Evolutionary conservation across 1,140 invertebrate genomes (phyloP), one percentile per base, ranked within the genome.

Genomic region (Scaptomyza graminum): DNA sequence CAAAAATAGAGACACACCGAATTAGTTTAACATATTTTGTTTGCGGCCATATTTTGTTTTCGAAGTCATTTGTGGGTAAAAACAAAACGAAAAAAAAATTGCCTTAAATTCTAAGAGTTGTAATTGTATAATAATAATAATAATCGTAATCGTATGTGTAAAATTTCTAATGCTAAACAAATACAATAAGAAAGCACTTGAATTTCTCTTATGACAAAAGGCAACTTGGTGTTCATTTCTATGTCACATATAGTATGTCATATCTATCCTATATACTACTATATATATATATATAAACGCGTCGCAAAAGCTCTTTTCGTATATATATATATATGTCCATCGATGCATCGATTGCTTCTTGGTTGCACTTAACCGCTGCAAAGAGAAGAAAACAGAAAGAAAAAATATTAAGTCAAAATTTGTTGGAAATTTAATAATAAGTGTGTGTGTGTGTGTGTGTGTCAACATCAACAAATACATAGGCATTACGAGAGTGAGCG

Each of bases 101-200:
- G n/a, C 9, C 59, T 49, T 69, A 50, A 37, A 16, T 15, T 9
- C 41, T 54, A 63, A 62, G 41, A 61, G 49, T 54, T 68, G 65
- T 60, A 34, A 56, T 25, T 15, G 34, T 41, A 31, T 31, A 31
- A 31, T 31, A 6, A 31, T 31, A 28, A n/a, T n/a, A n/a, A n/a
- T n/a, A n/a, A n/a, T n/a, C n/a, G n/a, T n/a, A n/a, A n/a, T n/a
- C n/a, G 51, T 65, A 13, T 46, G 49, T 63, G 28, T 63, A 63
- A 52, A 63, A 63, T 15, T n/a, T n/a, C n/a, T 63, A 54, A 49
- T 69, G 52, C 60, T 64, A 56, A 63, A 46, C 34, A 62, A 70
- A 55, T 65, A 74, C 41, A 65, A 46, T 62, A 73, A 80, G 81
- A 84, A 84, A 84, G 76, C 81, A 84, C 81, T 84, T 85, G 68